phyloP scores from a whole-genome alignment of 1,140 invertebrate species.

The Cecropterus lyciades region DNA sequence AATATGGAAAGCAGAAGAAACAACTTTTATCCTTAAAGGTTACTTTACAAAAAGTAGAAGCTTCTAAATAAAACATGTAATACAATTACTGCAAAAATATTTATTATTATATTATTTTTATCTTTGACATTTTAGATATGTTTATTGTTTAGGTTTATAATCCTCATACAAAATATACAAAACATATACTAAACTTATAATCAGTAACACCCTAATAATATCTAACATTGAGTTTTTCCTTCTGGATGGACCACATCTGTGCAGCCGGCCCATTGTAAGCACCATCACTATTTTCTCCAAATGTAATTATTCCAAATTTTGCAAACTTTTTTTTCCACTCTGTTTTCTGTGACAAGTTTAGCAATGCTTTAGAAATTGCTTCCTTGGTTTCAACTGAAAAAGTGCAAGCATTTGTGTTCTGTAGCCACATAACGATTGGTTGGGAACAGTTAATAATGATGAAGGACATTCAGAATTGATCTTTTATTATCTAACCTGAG shows the following conservation, averaged over 20 bases:
- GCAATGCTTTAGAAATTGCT: slow-evolving; percentile 71
- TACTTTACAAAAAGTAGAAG: slow-evolving; percentile 49
- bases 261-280: slow-evolving; percentile 82
- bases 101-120: slow-evolving; percentile 26
- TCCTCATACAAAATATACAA: slow-evolving; percentile 79
- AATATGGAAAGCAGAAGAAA: slow-evolving; percentile 54
- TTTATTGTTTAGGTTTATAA: slow-evolving; percentile 65
- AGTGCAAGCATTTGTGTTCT: slow-evolving; percentile 22
- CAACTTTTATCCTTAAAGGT: slow-evolving; percentile 57
- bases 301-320: slow-evolving; percentile 83
- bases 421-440: slow-evolving; percentile 2
- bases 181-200: slow-evolving; percentile 76
- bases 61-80: slow-evolving; percentile 21
- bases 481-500: slow-evolving; percentile 69
- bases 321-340: slow-evolving; percentile 81
- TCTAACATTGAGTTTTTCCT: slow-evolving; percentile 80
- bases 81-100: slow-evolving; percentile 13
- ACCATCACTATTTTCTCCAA: slow-evolving; percentile 78
- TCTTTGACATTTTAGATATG: slow-evolving; percentile 1
- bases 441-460: slow-evolving; percentile 1
- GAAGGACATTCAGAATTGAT: slow-evolving; percentile 17
- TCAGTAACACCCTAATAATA: slow-evolving; percentile 85
- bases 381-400: slow-evolving; percentile 81
- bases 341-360: slow-evolving; percentile 72
- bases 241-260: slow-evolving; percentile 83